Conservation (phyloP, 2,888 invertebrate species). For the Oithona nana region DNA sequence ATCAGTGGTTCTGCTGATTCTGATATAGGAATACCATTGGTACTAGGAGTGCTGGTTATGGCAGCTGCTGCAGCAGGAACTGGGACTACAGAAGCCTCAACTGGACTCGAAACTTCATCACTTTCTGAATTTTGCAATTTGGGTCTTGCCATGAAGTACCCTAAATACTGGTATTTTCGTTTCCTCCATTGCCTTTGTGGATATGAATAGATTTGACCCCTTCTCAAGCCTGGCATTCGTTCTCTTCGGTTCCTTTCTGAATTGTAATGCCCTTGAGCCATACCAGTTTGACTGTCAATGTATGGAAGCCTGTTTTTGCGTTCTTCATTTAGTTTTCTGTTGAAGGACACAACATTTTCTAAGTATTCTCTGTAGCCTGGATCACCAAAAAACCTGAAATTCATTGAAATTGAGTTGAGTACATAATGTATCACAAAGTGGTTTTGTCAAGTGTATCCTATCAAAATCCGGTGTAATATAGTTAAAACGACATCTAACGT, state of each 20-base stretch:
- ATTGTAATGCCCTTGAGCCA: conserved; percentile 16
- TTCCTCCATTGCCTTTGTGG: conserved; percentile 74
- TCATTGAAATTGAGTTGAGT: background rate
- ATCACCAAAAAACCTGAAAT: conserved; percentile 57
- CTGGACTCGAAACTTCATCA: conserved; percentile 42
- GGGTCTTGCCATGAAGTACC: conserved; percentile 36
- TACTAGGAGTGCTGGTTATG: background rate
- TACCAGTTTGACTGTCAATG: conserved; percentile 55
- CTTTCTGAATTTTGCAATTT: conserved; percentile 22
- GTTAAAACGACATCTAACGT: too few species aligned
- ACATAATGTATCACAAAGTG: too few species aligned
- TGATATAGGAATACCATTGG: too few species aligned
- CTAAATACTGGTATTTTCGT: conserved; percentile 63
- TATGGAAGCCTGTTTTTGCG: conserved; percentile 81
- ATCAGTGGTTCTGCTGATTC: background rate
- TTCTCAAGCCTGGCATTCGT: conserved; percentile 67
- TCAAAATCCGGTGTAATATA: too few species aligned
- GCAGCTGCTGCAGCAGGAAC: background rate
- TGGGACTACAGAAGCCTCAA: too few species aligned
- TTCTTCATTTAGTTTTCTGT: conserved; percentile 75
- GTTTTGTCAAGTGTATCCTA: too few species aligned
- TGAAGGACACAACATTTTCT: conserved; percentile 79
- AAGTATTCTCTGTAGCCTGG: conserved; percentile 73
- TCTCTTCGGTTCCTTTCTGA: conserved; percentile 44
- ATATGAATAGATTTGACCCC: conserved; percentile 83